Percentiles rank a stretch among this genome's conserved stretches.
These are phyloP conservation scores for Rhizoglyphus robini DNA, from an alignment of 1,140 invertebrate genomes.

Conservation along the genomic window DNA sequence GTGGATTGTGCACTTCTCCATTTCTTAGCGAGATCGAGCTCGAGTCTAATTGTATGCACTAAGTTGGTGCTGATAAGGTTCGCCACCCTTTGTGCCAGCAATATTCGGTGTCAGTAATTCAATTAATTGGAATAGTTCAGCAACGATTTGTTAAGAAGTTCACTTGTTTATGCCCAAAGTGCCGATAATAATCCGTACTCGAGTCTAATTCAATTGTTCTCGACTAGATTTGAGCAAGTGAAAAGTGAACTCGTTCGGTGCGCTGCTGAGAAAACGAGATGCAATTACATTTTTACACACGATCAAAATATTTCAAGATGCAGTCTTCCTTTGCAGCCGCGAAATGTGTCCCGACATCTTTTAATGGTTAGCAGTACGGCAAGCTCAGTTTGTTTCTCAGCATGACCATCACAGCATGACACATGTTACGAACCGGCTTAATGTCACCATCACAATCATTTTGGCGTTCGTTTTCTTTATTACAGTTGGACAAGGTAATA, in stretches of 20 bases:
- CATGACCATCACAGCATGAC: neutral
- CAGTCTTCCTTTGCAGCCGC: slow-evolving; percentile 20
- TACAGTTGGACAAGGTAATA: slow-evolving; percentile 54
- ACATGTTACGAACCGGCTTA: slow-evolving; percentile 48
- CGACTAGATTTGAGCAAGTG: too few species aligned
- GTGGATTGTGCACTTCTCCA: neutral
- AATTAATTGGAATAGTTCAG: too few species aligned
- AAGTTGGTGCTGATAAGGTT: too few species aligned
- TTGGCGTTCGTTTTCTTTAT: slow-evolving; percentile 63
- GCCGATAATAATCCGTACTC: too few species aligned
- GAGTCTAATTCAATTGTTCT: too few species aligned
- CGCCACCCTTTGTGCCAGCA: too few species aligned
- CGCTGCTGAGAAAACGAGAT: neutral
- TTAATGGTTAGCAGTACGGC: slow-evolving; percentile 5
- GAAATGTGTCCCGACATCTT: neutral
- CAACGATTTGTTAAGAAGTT: too few species aligned
- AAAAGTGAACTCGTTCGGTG: neutral
- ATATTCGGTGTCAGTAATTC: too few species aligned
- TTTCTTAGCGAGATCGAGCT: neutral
- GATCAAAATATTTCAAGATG: slow-evolving; percentile 26
- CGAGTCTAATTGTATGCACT: too few species aligned
- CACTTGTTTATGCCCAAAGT: too few species aligned
- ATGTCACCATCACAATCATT: slow-evolving; percentile 51
- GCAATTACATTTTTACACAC: slow-evolving; percentile 8
- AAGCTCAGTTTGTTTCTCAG: neutral